These are phyloP conservation scores for Pseudolaguvia tuberculata DNA, from an alignment of 2,113 vertebrate species.

Conservation along the genomic window DNA sequence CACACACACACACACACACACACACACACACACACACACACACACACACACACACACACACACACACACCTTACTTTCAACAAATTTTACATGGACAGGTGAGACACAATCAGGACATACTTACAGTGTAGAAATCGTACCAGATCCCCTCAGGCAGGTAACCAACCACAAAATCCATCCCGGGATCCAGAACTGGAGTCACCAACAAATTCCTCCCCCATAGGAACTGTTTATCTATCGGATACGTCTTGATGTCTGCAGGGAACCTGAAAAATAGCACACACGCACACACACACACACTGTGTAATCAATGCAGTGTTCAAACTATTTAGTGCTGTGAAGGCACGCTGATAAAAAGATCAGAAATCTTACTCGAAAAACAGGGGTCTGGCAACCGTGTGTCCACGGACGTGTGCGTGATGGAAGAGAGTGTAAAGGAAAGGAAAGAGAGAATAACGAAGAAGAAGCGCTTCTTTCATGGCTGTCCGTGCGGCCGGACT, in stretches of 20 bases:
- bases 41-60: constrained; percentile 12
- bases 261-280: constrained; percentile 67
- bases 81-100: background rate
- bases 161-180: constrained; percentile 65
- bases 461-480: constrained; percentile 76
- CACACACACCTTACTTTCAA: background rate
- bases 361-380: constrained; percentile 83
- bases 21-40: constrained; percentile 23
- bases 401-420: constrained; percentile 72
- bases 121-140: constrained; percentile 82
- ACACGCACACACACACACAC: background rate
- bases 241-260: constrained; percentile 66
- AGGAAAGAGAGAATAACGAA: constrained; percentile 81
- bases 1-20: too few species aligned
- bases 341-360: background rate
- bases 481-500: constrained; percentile 65
- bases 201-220: constrained; percentile 80
- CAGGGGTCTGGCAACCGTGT: constrained; percentile 75
- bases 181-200: constrained; percentile 75
- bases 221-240: constrained; percentile 79
- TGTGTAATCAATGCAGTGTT: background rate
- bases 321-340: background rate
- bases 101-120: constrained; percentile 14
- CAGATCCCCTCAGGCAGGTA: constrained; percentile 78
- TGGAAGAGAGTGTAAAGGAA: constrained; percentile 86